Percentiles rank a stretch among this genome's conserved stretches.
phyloP scores from a whole-genome alignment of 2,113 vertebrate genomes.

The Gopherus evgoodei region DNA sequence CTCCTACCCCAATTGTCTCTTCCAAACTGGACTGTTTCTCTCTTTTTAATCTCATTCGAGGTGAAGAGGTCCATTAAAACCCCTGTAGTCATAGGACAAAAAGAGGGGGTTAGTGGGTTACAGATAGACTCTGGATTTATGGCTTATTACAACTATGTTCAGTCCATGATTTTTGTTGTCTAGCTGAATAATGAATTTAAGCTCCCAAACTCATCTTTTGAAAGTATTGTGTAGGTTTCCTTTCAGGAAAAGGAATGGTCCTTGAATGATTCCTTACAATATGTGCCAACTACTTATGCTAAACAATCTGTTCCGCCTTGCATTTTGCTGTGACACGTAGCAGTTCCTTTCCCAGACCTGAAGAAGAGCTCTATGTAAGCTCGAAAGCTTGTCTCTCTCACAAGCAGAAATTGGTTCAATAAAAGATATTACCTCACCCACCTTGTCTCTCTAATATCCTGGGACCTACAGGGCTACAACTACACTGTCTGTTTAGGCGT shows the following conservation, averaged over 20 bases:
- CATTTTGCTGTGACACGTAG: background rate
- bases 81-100: background rate
- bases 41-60: background rate
- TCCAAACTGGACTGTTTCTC: background rate
- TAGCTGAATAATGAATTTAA: background rate
- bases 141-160: background rate
- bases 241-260: background rate
- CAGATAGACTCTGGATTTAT: no score
- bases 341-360: background rate
- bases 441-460: background rate
- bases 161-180: background rate
- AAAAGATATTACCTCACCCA: background rate
- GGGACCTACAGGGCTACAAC: background rate
- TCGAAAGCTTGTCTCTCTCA: background rate
- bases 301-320: background rate
- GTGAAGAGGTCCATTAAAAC: background rate
- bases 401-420: background rate
- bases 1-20: background rate
- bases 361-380: background rate
- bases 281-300: background rate
- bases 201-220: background rate
- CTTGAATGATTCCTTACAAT: background rate
- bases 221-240: background rate
- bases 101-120: background rate
- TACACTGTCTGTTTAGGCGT: background rate